Base-by-base conservation (phyloP, 2,113 vertebrate species). In the Hippocampus barbouri region DNA sequence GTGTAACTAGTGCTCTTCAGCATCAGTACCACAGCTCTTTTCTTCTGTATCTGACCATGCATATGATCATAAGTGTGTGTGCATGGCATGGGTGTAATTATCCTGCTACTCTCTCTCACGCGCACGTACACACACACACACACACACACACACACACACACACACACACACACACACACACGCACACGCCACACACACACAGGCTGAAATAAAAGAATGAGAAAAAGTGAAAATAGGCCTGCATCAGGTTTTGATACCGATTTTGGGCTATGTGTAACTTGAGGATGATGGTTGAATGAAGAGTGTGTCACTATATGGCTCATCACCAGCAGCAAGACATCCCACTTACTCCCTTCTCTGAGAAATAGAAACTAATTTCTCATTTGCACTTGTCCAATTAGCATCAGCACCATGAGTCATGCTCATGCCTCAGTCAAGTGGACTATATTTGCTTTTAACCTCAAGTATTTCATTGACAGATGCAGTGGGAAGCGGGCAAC, bases 241-340 rank as follows among this genome's bases (percentile, higher is more conserved):
- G 71, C 4, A 11, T 6, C 2, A 14, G 23, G 82, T 71, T 49
- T 23, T 25, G 10, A 43, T 65, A 8, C 23, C n/a, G 45, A n/a
- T 18, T 40, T 11, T n/a, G 70, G 75, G 59, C 74, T 69, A 73
- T 77, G 72, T 69, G 75, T 54, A 77, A 80, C 68, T 71, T 69
- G 64, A 72, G 59, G 49, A 45, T 34, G 41, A 62, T 66, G 71
- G 45, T 68, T 72, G 69, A 69, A 72, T 40, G 68, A 76, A 83
- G 81, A 66, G 79, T 54, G 80, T 69, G 75, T 83, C 72, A 73
- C 75, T 64, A 23, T 70, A 23, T 45, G 34, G 57, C 74, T 54
- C 69, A 41, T 49, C 73, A 66, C 20, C 63, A 66, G 43, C 70
- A 66, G 40, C 76, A 60, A 49, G 74, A 65, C 69, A 60, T 23